Percentiles rank a stretch among this genome's conserved stretches.
Conservation (phyloP, 1,140 invertebrate species). For the Brachionus plicatilis region DNA sequence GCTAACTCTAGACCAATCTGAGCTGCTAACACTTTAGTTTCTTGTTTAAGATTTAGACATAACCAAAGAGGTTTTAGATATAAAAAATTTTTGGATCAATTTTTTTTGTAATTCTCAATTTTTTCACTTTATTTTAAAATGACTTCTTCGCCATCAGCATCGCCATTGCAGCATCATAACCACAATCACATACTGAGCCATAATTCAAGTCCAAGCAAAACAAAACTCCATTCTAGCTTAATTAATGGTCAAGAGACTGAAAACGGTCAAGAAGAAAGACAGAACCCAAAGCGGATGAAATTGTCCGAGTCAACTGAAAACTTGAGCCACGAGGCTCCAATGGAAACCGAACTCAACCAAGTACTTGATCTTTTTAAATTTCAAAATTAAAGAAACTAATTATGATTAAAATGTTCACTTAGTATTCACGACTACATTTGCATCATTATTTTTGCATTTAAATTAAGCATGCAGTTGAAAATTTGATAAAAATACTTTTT, state of each 20-base stretch:
- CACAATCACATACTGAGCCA: conserved; percentile 19
- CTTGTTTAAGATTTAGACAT: neutral
- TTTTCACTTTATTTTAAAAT: neutral
- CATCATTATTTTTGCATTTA: neutral
- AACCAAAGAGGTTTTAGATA: neutral
- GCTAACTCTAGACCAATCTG: neutral
- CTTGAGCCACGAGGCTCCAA: neutral
- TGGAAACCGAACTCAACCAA: neutral
- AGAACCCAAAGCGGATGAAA: conserved; percentile 6
- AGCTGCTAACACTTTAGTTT: neutral
- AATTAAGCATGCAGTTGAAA: neutral
- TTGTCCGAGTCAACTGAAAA: conserved; percentile 22
- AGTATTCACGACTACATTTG: neutral
- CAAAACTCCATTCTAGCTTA: neutral
- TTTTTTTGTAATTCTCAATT: neutral
- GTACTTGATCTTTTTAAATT: neutral
- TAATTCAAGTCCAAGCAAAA: conserved; percentile 8
- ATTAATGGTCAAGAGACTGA: neutral
- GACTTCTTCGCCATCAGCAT: conserved; percentile 20
- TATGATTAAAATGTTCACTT: conserved; percentile 1
- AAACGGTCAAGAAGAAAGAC: conserved; percentile 4
- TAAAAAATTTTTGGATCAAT: neutral
- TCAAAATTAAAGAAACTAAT: neutral
- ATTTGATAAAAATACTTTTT: neutral
- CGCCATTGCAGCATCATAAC: conserved; percentile 12